Conservation (phyloP, 2,888 invertebrate species). For the Taphrorychus bicolor region DNA sequence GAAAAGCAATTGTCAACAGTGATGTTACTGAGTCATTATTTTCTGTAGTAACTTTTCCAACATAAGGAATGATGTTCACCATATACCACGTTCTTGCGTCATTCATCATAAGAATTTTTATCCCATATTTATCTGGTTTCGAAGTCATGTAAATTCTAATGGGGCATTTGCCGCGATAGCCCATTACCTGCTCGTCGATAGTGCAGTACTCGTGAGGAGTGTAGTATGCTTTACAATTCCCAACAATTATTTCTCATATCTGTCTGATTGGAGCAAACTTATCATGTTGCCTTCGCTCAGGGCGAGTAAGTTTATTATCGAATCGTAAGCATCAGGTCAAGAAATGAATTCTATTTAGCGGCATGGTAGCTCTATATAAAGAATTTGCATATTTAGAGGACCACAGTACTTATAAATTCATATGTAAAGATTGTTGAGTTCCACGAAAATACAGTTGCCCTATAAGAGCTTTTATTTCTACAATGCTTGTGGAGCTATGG, state of each 20-base stretch:
- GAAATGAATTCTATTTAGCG: conserved; percentile 36
- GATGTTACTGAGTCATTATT: conserved; percentile 35
- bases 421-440: conserved; percentile 1
- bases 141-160: conserved; percentile 36
- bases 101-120: conserved; percentile 41
- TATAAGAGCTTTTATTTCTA: no score
- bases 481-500: no score
- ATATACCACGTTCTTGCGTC: conserved; percentile 26
- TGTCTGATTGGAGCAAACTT: conserved; percentile 38
- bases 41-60: conserved; percentile 36
- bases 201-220: conserved; percentile 37
- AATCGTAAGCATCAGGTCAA: conserved; percentile 36
- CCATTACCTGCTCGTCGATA: conserved; percentile 40
- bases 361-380: conserved; percentile 40
- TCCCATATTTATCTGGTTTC: conserved; percentile 42
- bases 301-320: conserved; percentile 27
- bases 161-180: conserved; percentile 38
- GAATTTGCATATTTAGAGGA: conserved; percentile 27
- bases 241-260: conserved; percentile 35
- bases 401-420: conserved; percentile 31
- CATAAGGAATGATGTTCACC: conserved; percentile 41
- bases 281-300: conserved; percentile 23
- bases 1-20: conserved; percentile 41
- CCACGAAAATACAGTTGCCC: not conserved
- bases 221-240: conserved; percentile 33